phyloP scores from a whole-genome alignment of 1,140 invertebrate genomes.

The Drosophila seguyi region DNA sequence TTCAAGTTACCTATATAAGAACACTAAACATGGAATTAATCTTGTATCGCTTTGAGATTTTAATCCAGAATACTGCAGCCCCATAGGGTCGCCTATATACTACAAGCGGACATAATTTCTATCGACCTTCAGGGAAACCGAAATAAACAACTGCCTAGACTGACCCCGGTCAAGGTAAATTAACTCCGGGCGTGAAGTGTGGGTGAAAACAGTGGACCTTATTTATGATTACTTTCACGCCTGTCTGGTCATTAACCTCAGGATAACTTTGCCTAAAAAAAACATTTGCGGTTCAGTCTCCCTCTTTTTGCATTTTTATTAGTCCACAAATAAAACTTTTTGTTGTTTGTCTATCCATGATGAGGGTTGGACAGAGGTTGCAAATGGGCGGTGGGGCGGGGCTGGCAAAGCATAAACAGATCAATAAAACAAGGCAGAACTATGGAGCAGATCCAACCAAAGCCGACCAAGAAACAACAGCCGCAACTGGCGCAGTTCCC shows the following conservation, averaged over 20 bases:
- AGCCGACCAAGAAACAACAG: conserved; percentile 26
- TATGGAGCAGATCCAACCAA: conserved; percentile 40
- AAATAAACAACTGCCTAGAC: conserved; percentile 5
- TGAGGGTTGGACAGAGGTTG: conserved; percentile 27
- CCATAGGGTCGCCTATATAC: not conserved
- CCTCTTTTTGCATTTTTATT: conserved; percentile 50
- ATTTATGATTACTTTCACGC: conserved; percentile 77
- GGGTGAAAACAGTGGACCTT: conserved; percentile 11
- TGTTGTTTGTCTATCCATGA: conserved; percentile 47
- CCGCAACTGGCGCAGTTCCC: conserved; percentile 72
- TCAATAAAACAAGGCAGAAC: conserved; percentile 72
- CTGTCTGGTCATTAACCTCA: conserved; percentile 60
- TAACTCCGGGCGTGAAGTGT: conserved; percentile 20
- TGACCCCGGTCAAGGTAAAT: conserved; percentile 40
- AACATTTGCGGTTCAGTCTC: conserved; percentile 18
- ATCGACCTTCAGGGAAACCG: conserved; percentile 8
- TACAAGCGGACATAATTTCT: not conserved
- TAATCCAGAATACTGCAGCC: not conserved
- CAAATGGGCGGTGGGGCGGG: not conserved
- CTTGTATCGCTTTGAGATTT: not conserved
- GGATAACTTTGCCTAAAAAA: conserved; percentile 27
- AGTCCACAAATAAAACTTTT: conserved; percentile 52
- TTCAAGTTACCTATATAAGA: no score
- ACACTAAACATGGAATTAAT: not conserved
- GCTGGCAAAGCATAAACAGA: conserved; percentile 69